Conservation (phyloP, 2,113 vertebrate genomes). For the Columbina picui region DNA sequence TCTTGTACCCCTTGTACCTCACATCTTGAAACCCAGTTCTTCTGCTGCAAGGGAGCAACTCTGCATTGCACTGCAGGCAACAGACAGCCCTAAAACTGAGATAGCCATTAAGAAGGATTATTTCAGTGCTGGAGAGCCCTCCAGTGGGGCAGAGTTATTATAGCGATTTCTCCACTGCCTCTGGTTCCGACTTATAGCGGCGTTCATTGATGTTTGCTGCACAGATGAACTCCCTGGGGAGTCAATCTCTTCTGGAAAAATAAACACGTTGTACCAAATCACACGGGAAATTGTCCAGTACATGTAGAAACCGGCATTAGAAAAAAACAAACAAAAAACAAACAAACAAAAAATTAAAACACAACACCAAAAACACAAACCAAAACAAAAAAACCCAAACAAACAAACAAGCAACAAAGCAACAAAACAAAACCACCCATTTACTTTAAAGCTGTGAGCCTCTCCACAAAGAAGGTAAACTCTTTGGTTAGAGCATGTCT, state of each 20-base stretch:
- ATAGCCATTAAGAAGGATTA: neutral
- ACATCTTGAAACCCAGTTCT: neutral
- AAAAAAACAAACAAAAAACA: neutral
- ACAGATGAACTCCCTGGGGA: neutral
- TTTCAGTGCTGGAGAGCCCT: constrained; percentile 50
- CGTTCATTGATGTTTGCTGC: neutral
- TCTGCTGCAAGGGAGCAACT: neutral
- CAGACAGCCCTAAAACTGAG: neutral
- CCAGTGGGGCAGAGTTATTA: constrained; percentile 38
- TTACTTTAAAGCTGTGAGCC: neutral
- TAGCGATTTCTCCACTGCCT: neutral
- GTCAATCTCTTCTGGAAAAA: neutral
- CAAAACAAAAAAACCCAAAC: neutral
- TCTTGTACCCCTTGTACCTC: rapidly evolving
- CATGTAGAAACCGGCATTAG: neutral
- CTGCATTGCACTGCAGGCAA: neutral
- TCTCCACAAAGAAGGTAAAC: neutral
- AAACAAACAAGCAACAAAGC: too few species aligned
- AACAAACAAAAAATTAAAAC: too few species aligned
- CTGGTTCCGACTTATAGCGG: neutral
- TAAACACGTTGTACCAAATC: neutral
- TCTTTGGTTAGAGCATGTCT: neutral
- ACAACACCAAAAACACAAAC: too few species aligned
- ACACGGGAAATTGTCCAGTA: neutral
- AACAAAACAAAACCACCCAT: rapidly evolving